Conservation (phyloP, 1,140 invertebrate species). For the Drosophila paulistorum region DNA sequence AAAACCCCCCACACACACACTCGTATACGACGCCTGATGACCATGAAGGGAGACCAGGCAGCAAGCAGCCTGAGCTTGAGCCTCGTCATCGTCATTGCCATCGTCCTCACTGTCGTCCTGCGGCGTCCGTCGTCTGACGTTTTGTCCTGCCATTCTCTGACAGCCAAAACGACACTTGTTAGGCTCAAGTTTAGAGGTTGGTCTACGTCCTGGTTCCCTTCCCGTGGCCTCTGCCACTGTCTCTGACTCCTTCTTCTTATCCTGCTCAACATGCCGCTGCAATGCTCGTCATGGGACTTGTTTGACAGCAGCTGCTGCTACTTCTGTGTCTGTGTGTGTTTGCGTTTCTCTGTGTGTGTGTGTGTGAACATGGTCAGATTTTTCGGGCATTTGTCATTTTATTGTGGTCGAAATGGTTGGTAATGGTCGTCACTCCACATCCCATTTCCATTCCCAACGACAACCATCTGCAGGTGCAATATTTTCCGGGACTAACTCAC, state of each 20-base stretch:
- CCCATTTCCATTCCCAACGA: conserved; percentile 7
- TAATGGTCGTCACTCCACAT: conserved; percentile 60
- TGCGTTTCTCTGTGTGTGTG: conserved; percentile 17
- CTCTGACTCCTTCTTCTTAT: conserved; percentile 6
- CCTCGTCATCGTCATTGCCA: conserved; percentile 4
- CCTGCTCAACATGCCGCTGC: conserved; percentile 57
- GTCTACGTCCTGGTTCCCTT: neutral
- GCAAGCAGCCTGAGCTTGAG: conserved; percentile 21
- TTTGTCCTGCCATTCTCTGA: conserved; percentile 51
- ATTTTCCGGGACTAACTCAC: conserved; percentile 59
- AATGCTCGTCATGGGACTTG: conserved; percentile 72
- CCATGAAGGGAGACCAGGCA: conserved; percentile 36
- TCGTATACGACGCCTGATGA: conserved; percentile 42
- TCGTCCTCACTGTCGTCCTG: conserved; percentile 6
- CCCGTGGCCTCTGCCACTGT: neutral
- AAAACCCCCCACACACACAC: neutral
- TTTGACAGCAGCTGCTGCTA: conserved; percentile 70
- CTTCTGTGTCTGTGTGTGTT: neutral
- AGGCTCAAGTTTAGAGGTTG: conserved; percentile 64
- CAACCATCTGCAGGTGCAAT: conserved; percentile 69
- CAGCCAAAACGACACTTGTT: conserved; percentile 74
- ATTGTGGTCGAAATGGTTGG: conserved; percentile 74
- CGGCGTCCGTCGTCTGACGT: conserved; percentile 18
- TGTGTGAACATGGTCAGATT: conserved; percentile 71
- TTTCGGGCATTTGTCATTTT: conserved; percentile 78